These are phyloP conservation scores for Lagopus muta DNA, from an alignment of 2,113 vertebrate species.

Conservation along the genomic window DNA sequence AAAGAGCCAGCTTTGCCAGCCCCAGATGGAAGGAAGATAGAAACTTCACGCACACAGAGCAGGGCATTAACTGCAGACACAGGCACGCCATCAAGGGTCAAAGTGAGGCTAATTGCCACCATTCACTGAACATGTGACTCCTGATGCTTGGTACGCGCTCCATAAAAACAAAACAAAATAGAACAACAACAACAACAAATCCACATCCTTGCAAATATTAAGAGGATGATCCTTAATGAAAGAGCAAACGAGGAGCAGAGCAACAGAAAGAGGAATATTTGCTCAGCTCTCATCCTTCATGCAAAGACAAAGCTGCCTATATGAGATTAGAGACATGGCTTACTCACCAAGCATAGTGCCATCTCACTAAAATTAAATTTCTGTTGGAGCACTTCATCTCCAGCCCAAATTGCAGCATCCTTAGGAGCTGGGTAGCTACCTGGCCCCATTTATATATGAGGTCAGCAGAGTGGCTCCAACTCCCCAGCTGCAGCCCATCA, in stretches of 20 bases:
- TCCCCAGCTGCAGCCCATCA: background rate
- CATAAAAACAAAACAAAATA: background rate
- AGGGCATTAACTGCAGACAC: background rate
- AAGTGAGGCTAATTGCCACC: slow-evolving; percentile 52
- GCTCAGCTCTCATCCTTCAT: background rate
- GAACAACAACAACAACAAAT: no score
- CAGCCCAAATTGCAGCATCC: background rate
- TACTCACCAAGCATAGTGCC: background rate
- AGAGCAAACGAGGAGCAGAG: background rate
- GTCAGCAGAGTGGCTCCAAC: rapidly evolving
- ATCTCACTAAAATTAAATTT: background rate
- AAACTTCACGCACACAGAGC: background rate
- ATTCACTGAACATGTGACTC: background rate
- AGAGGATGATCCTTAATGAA: background rate
- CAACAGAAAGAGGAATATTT: background rate
- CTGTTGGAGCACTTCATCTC: background rate
- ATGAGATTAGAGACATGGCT: background rate
- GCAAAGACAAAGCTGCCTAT: background rate
- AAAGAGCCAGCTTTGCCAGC: background rate
- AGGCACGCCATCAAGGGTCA: slow-evolving; percentile 22
- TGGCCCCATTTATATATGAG: background rate
- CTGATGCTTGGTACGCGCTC: background rate
- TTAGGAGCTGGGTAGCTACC: rapidly evolving
- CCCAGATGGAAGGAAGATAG: background rate
- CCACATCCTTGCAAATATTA: background rate